Evolutionary conservation across 2,888 invertebrate genomes (phyloP).

Genomic region (Drosophila quinaria): DNA sequence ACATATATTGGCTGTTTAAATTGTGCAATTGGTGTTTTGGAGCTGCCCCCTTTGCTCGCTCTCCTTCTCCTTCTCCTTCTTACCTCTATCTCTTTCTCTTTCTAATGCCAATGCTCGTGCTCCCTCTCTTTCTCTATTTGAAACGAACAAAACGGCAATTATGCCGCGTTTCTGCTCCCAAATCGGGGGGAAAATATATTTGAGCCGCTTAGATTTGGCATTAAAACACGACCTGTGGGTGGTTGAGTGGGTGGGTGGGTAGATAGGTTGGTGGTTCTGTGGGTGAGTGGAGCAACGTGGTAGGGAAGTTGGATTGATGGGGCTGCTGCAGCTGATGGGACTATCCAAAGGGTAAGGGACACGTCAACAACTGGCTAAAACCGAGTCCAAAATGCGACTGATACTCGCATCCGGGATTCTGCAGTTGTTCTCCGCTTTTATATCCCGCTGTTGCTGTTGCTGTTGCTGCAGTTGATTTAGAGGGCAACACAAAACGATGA

Average conservation of each 20-base stretch:
- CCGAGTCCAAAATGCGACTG: slow-evolving; percentile 27
- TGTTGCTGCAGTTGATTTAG: slow-evolving; percentile 68
- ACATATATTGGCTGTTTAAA: slow-evolving; percentile 59
- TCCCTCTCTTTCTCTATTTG: slow-evolving; percentile 15
- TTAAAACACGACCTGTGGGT: slow-evolving; percentile 60
- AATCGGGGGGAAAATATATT: slow-evolving; percentile 76
- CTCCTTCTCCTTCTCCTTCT: not conserved
- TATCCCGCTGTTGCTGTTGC: slow-evolving; percentile 26
- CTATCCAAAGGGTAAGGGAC: slow-evolving; percentile 7
- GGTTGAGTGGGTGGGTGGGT: slow-evolving; percentile 32
- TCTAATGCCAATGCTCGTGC: slow-evolving; percentile 16
- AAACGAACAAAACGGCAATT: slow-evolving; percentile 78
- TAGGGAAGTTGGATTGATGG: slow-evolving; percentile 65
- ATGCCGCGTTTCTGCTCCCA: slow-evolving; percentile 79
- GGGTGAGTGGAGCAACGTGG: slow-evolving; percentile 39
- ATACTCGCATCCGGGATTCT: slow-evolving; percentile 48
- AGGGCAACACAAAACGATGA: slow-evolving; percentile 75
- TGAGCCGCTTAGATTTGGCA: slow-evolving; percentile 79
- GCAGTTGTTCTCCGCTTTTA: slow-evolving; percentile 29
- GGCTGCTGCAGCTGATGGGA: slow-evolving; percentile 39
- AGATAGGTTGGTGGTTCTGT: slow-evolving; percentile 32
- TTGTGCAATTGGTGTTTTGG: slow-evolving; percentile 70
- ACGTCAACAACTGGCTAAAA: slow-evolving; percentile 46
- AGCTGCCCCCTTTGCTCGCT: slow-evolving; percentile 33
- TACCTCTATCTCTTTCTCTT: slow-evolving; percentile 10